Percentiles rank a stretch among this genome's conserved stretches.
Conservation (phyloP, 2,113 vertebrate genomes). For the Eulemur macaco region DNA sequence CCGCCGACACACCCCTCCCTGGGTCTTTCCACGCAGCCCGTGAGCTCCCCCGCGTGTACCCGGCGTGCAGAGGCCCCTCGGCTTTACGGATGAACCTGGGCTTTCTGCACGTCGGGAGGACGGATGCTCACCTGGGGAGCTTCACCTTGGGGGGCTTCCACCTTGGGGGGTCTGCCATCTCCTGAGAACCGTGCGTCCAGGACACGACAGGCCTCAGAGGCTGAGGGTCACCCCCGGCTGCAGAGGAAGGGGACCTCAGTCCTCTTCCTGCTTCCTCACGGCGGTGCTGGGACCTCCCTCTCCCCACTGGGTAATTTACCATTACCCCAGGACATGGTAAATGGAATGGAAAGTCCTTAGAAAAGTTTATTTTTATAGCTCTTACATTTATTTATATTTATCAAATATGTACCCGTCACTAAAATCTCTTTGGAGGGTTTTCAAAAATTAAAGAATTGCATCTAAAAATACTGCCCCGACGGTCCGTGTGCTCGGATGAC, state of each 20-base stretch:
- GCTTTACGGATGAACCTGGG: rapidly evolving
- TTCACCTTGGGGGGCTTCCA: too few species aligned
- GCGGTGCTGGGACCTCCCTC: too few species aligned
- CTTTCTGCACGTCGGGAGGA: rapidly evolving
- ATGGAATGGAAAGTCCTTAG: background rate
- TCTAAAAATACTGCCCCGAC: conserved; percentile 65
- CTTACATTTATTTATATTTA: conserved; percentile 46
- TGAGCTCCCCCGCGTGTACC: background rate
- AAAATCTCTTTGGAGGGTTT: conserved; percentile 56
- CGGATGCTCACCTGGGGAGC: background rate
- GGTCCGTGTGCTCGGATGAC: background rate
- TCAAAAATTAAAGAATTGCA: conserved; percentile 66
- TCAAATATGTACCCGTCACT: background rate
- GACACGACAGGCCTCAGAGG: rapidly evolving
- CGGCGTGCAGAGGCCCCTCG: rapidly evolving
- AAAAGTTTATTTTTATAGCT: conserved; percentile 27
- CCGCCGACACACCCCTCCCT: rapidly evolving
- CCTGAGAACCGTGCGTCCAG: background rate
- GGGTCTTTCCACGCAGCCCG: rapidly evolving
- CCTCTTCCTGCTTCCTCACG: too few species aligned
- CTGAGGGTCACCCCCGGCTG: rapidly evolving
- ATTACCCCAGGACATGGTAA: background rate
- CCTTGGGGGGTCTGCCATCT: rapidly evolving
- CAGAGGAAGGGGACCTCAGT: rapidly evolving
- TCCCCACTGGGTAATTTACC: too few species aligned